phyloP scores from a whole-genome alignment of 2,113 vertebrate genomes.

The Camelus bactrianus region DNA sequence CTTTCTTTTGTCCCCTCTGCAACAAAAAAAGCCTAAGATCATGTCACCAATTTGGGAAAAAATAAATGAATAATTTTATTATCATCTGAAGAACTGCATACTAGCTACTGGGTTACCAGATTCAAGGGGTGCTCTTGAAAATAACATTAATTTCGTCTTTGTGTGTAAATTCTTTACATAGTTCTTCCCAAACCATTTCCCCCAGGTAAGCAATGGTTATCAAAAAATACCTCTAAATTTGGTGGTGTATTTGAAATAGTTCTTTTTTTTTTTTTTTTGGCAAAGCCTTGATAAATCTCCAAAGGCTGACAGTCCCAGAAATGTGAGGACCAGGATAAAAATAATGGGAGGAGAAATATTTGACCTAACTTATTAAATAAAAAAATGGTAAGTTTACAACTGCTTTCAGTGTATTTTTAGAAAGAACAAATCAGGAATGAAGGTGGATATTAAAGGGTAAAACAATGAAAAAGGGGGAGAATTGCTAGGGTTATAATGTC shows the following conservation, averaged over 20 bases:
- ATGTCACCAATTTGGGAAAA: background rate
- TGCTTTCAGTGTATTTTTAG: conserved; percentile 81
- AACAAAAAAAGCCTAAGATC: background rate
- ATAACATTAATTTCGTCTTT: background rate
- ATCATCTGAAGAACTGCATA: background rate
- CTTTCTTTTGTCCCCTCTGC: background rate
- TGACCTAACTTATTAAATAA: background rate
- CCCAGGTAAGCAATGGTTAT: background rate
- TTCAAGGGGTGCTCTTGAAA: background rate
- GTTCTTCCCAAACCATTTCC: background rate
- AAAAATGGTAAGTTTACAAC: conserved; percentile 82
- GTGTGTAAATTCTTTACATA: background rate
- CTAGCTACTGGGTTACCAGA: background rate
- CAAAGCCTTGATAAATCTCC: background rate
- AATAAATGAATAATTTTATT: background rate
- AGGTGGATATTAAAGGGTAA: conserved; percentile 80
- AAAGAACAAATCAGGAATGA: conserved; percentile 82
- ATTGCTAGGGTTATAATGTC: background rate
- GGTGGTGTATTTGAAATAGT: background rate
- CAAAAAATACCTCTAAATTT: background rate
- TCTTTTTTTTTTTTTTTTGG: background rate
- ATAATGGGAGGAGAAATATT: background rate
- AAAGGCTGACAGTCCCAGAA: background rate
- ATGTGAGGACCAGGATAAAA: background rate
- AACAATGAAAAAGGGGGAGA: background rate